A percentile compares a stretch with the other conserved stretches of the same genome.
These are phyloP conservation scores for Morinoia aosen DNA, from an alignment of 2,888 invertebrate species.

Conservation along the genomic window DNA sequence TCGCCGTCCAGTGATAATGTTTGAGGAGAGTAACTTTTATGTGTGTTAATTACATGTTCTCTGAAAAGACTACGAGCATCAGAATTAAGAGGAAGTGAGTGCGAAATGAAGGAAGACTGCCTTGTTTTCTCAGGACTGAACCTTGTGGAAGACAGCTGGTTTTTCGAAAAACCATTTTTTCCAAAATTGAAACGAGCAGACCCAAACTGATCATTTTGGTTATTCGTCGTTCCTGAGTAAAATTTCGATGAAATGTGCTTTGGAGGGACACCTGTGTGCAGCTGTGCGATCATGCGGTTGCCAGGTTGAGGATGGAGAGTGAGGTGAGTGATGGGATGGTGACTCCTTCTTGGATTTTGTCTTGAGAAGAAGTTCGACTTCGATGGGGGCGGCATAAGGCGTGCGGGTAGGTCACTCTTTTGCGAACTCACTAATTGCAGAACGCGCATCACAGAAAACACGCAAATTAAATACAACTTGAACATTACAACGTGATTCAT, in stretches of 20 bases:
- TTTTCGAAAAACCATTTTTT: background rate
- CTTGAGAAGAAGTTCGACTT: background rate
- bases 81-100: background rate
- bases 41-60: background rate
- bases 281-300: background rate
- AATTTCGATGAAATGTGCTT: background rate
- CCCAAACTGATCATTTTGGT: background rate
- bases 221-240: background rate
- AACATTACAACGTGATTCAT: background rate
- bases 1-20: background rate
- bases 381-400: conserved; percentile 7
- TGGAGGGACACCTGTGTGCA: background rate
- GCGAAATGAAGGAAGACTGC: background rate
- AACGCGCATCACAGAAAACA: background rate
- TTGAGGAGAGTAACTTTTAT: background rate
- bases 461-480: background rate
- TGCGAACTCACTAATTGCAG: background rate
- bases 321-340: background rate
- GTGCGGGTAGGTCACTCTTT: background rate
- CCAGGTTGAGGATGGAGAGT: background rate
- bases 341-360: background rate
- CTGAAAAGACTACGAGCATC: background rate
- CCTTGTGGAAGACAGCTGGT: background rate
- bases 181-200: background rate
- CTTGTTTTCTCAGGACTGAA: background rate